A percentile compares a stretch with the other conserved stretches of the same genome.
These are phyloP conservation scores for Columba guinea DNA, from an alignment of 2,797 vertebrate genomes.

Conservation along the genomic window DNA sequence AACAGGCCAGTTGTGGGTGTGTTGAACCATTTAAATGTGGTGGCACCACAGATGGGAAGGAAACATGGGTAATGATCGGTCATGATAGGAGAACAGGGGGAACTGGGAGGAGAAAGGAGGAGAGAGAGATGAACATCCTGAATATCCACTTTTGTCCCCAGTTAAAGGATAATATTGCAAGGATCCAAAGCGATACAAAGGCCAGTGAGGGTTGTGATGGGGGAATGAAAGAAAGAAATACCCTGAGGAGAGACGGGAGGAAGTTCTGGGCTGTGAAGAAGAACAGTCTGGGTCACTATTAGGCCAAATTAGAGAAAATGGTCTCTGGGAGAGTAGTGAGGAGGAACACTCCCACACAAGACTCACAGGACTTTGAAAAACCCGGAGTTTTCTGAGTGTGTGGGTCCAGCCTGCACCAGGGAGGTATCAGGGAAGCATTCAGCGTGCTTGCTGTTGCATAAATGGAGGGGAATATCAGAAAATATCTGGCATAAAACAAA, in stretches of 20 bases:
- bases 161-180: background rate
- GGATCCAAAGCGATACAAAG: background rate
- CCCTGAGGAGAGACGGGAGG: background rate
- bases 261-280: background rate
- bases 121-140: background rate
- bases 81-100: background rate
- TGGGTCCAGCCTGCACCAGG: background rate
- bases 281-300: background rate
- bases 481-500: background rate
- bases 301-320: background rate
- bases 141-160: background rate
- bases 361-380: background rate
- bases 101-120: background rate
- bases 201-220: background rate
- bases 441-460: background rate
- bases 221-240: background rate
- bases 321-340: background rate
- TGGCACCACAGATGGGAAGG: background rate
- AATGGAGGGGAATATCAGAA: background rate
- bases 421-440: rapidly evolving
- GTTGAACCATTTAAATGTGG: background rate
- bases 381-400: background rate
- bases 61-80: rapidly evolving
- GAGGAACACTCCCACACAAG: background rate
- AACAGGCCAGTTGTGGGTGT: background rate